A percentile compares a stretch with the other conserved stretches of the same genome.
Conservation (phyloP, 2,888 invertebrate species). For the Plagodis pulveraria region DNA sequence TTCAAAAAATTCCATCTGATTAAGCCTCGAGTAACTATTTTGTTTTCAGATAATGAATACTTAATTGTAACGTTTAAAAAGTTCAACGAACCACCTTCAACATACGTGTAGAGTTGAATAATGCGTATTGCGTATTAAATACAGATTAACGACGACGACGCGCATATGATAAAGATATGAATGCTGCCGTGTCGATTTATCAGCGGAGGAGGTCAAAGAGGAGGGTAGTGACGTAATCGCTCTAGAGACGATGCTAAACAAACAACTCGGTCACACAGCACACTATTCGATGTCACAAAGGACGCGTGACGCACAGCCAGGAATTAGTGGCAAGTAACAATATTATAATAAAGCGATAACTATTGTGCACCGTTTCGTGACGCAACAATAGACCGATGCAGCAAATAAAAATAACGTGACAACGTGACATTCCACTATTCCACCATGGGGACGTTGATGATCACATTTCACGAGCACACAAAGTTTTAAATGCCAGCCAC, state of each 20-base stretch:
- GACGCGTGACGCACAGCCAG: slow-evolving; percentile 16
- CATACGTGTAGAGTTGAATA: not conserved
- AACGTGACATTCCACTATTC: slow-evolving; percentile 11
- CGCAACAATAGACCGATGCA: slow-evolving; percentile 6
- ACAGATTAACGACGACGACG: slow-evolving; percentile 13
- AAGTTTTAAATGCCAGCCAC: slow-evolving; percentile 19
- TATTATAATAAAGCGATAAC: slow-evolving; percentile 19
- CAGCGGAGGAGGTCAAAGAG: slow-evolving; percentile 23
- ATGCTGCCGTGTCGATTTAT: slow-evolving; percentile 16
- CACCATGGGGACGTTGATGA: slow-evolving; percentile 14
- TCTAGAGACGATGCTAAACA: slow-evolving; percentile 13
- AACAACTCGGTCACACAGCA: slow-evolving; percentile 17
- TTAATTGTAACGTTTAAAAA: too few relatives aligned
- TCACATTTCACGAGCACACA: slow-evolving; percentile 3
- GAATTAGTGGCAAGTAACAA: slow-evolving; percentile 2
- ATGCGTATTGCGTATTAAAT: slow-evolving; percentile 4
- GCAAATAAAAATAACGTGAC: slow-evolving; percentile 13
- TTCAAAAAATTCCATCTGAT: too few relatives aligned
- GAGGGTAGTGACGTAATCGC: slow-evolving; percentile 21
- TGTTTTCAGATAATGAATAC: too few relatives aligned
- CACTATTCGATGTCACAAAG: slow-evolving; percentile 20
- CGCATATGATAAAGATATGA: slow-evolving; percentile 19
- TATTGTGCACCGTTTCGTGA: slow-evolving; percentile 23
- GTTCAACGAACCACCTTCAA: too few relatives aligned
- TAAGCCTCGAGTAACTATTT: too few relatives aligned